Base-by-base conservation (phyloP, 1,140 invertebrate genomes). In the Macrocentrus cingulum region DNA sequence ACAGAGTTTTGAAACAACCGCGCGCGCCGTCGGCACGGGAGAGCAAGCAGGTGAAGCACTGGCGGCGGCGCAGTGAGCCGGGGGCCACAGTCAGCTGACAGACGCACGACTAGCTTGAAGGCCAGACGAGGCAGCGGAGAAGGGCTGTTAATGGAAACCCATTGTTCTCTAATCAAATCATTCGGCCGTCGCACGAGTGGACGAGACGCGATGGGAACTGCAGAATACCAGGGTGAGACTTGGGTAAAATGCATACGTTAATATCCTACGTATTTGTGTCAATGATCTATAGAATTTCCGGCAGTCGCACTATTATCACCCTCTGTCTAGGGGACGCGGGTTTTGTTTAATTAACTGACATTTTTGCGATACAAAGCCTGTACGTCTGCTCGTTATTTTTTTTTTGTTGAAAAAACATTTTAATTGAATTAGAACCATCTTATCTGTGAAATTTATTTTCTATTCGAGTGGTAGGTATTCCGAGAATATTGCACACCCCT, bases 101-200 rank as follows among this genome's bases (percentile, higher is more conserved):
- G 72, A 72, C 70, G 65, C 63, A 64, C 54, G 29, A 52, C 41
- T 19, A 36, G 20, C 23, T 25, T 11, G 7, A 44, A 15, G 36
- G 22, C 15, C 61, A 56, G 54, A 60, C 67, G 59, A 58, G 55
- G 65, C 48, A 59, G 62, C 5, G 34, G 34, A 52, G 65, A 60
- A 66, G 66, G 64, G 63, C 67, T 71, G 75, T 77, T 76, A 77
- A 77, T 77, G 74, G 72, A 76, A 77, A 76, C 68, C 74, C 69
- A 77, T 76, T 77, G 75, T 77, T 77, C 74, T 75, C 71, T 76
- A 77, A 77, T 76, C 75, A 77, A 77, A 77, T 76, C 72, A 77
- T 74, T 77, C 71, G 72, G 67, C 67, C 66, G 67, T 56, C 69
- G 68, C 66, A 66, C 52, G 60, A 55, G 54, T 36, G 67, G 49